These are phyloP conservation scores for Dascyllus trimaculatus DNA, from an alignment of 2,113 vertebrate genomes.

Conservation along the genomic window DNA sequence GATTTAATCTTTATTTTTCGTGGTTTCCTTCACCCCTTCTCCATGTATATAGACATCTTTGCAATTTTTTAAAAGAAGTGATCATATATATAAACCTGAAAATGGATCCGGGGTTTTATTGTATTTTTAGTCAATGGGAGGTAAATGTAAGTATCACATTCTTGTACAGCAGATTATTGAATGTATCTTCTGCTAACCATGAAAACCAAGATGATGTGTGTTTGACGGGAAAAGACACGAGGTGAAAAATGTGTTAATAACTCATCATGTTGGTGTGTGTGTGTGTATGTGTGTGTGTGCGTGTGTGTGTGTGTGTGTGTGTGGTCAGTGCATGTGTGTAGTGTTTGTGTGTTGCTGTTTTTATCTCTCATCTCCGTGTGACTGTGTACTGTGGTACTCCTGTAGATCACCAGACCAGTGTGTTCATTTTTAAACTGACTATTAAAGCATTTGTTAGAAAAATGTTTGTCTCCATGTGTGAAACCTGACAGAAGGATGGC, in stretches of 20 bases:
- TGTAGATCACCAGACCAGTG: constrained; percentile 65
- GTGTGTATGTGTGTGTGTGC: constrained; percentile 38
- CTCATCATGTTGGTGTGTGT: constrained; percentile 43
- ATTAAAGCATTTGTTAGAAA: constrained; percentile 80
- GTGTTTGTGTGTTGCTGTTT: constrained; percentile 49
- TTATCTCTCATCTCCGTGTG: constrained; percentile 61
- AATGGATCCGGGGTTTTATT: constrained; percentile 36
- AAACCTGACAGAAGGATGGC: not conserved
- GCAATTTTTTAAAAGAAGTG: constrained; percentile 67
- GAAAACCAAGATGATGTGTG: constrained; percentile 69
- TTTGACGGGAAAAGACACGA: constrained; percentile 60
- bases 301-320: constrained; percentile 6
- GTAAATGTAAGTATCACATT: constrained; percentile 49
- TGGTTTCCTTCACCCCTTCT: constrained; percentile 48
- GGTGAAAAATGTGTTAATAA: constrained; percentile 63
- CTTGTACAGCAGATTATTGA: constrained; percentile 82
- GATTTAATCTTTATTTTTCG: constrained; percentile 59
- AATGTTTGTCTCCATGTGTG: not conserved
- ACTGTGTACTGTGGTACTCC: constrained; percentile 67
- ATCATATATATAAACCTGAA: constrained; percentile 48
- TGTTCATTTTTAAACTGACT: constrained; percentile 74
- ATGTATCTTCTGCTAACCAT: constrained; percentile 83
- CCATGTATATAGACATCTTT: constrained; percentile 74
- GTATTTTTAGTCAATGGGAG: constrained; percentile 81
- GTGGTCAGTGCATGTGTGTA: constrained; percentile 27